phyloP scores from a whole-genome alignment of 2,888 invertebrate genomes.

The Argyra leucocephala region DNA sequence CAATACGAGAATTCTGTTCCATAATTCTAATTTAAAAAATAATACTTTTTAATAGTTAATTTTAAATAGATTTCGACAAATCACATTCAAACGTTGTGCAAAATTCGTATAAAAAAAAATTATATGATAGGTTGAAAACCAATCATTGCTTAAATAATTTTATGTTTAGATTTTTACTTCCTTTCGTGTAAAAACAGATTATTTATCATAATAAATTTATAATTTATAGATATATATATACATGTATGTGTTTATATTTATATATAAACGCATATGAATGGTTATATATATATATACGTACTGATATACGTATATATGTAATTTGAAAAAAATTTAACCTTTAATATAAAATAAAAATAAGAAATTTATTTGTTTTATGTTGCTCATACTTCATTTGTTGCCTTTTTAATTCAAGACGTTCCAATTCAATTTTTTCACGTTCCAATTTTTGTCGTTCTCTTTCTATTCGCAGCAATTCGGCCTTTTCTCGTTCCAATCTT shows the following conservation, averaged over 20 bases:
- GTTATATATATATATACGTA: conserved; percentile 14
- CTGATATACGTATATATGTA: conserved; percentile 15
- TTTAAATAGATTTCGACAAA: too few species aligned
- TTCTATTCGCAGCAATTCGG: conserved; percentile 72
- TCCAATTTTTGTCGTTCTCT: conserved; percentile 72
- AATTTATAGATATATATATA: background rate
- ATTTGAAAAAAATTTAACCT: conserved; percentile 11
- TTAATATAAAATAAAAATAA: conserved; percentile 14
- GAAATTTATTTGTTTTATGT: conserved; percentile 26
- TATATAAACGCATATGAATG: conserved; percentile 4
- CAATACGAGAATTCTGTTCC: conserved; percentile 36
- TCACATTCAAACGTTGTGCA: background rate
- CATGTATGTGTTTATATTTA: background rate
- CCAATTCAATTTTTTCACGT: conserved; percentile 64
- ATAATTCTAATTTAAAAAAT: conserved; percentile 33
- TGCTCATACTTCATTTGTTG: conserved; percentile 59
- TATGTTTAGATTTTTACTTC: too few species aligned
- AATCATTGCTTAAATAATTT: background rate
- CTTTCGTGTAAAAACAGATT: too few species aligned
- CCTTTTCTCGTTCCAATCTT: conserved; percentile 78
- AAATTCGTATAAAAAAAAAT: background rate
- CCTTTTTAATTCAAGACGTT: conserved; percentile 73
- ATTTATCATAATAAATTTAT: too few species aligned
- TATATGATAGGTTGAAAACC: background rate
- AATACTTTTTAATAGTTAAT: too few species aligned